These are phyloP conservation scores for Entelurus aequoreus DNA, from an alignment of 2,113 vertebrate species.

Conservation along the genomic window DNA sequence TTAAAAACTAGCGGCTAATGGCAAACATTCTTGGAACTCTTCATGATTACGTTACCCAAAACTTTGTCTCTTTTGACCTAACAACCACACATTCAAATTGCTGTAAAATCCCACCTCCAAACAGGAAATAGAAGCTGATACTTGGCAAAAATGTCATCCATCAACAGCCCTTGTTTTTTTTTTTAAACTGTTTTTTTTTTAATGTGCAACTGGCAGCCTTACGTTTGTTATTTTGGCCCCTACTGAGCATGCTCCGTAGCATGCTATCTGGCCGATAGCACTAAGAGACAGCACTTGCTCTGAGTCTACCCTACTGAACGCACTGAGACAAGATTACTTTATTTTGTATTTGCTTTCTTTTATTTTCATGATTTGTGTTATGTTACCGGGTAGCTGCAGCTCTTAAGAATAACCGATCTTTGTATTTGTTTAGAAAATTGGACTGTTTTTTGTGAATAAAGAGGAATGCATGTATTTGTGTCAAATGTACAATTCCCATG, in stretches of 20 bases:
- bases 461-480: conserved; percentile 99
- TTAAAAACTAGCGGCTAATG: conserved; percentile 96
- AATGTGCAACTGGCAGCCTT: conserved; percentile 67
- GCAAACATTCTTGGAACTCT: conserved; percentile 99
- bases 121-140: conserved; percentile 4
- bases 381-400: conserved; percentile 79
- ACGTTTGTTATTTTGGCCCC: conserved; percentile 56
- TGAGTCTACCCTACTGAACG: conserved; percentile 68
- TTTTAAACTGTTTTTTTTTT: conserved; percentile 49
- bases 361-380: conserved; percentile 61
- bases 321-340: conserved; percentile 68
- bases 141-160: not conserved
- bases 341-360: conserved; percentile 34
- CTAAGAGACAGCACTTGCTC: conserved; percentile 72
- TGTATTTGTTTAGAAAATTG: conserved; percentile 98
- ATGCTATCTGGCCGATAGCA: conserved; percentile 61
- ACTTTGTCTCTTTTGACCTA: conserved; percentile 71
- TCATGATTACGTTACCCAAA: conserved; percentile 87
- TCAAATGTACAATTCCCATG: conserved; percentile 82
- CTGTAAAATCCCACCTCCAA: conserved; percentile 66
- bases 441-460: conserved; percentile 99
- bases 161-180: conserved; percentile 49
- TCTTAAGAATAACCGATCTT: conserved; percentile 91
- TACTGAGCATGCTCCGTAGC: conserved; percentile 58
- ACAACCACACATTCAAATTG: conserved; percentile 66